Evolutionary conservation across 2,797 vertebrate species (phyloP).

Genomic region (Thripadectes ignobilis): DNA sequence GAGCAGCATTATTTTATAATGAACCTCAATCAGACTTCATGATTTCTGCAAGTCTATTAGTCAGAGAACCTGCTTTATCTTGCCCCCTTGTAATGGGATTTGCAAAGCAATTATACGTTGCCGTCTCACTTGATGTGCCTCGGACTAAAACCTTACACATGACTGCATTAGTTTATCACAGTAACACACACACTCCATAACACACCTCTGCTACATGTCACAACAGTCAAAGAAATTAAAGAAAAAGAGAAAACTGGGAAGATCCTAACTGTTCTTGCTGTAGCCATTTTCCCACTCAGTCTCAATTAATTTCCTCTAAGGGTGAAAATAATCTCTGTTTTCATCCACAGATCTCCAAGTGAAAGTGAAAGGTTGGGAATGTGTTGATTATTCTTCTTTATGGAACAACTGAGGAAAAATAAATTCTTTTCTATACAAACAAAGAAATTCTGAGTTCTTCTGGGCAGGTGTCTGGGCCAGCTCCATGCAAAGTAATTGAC

Average conservation of each 20-base stretch:
- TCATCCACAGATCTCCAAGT: neutral
- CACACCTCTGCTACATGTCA: constrained; percentile 6
- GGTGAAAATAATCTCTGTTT: neutral
- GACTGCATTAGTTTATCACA: constrained; percentile 39
- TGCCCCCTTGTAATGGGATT: constrained; percentile 56
- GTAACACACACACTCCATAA: neutral
- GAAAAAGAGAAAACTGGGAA: neutral
- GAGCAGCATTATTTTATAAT: constrained; percentile 35
- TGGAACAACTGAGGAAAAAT: neutral
- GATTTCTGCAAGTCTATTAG: constrained; percentile 61
- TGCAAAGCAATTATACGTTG: constrained; percentile 55
- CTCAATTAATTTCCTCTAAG: neutral
- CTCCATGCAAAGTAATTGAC: rapidly evolving
- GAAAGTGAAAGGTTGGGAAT: neutral
- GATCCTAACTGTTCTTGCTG: neutral
- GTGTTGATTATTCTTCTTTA: neutral
- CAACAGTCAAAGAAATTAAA: constrained; percentile 15
- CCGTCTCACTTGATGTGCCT: neutral
- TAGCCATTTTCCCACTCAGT: neutral
- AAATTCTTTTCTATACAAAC: neutral
- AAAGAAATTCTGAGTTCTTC: neutral
- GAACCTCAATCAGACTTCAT: constrained; percentile 29
- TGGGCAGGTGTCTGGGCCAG: neutral
- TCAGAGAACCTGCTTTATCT: constrained; percentile 33
- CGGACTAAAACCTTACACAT: neutral